Conservation (phyloP, 2,888 invertebrate genomes). For the Ferdinandea cuprea region DNA sequence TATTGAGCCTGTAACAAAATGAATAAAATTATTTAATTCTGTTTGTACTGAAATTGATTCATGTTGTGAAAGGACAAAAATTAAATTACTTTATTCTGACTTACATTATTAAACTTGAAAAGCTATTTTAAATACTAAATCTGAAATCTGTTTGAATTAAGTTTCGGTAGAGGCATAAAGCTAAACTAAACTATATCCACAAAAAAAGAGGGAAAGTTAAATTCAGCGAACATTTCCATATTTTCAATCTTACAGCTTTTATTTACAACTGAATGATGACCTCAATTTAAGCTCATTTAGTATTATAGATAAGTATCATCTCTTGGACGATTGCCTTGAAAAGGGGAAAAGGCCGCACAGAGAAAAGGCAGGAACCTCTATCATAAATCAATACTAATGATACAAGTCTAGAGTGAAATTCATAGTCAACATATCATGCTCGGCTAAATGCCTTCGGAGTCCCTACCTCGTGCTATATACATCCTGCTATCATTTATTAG, state of each 20-base stretch:
- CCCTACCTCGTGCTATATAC: constrained; percentile 23
- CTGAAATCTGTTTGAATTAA: too few species aligned
- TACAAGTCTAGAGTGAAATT: constrained; percentile 74
- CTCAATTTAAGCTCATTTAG: background rate
- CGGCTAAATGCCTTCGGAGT: constrained; percentile 54
- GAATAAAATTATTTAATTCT: too few species aligned
- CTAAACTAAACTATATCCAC: too few species aligned
- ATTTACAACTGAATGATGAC: background rate
- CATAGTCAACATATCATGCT: constrained; percentile 33
- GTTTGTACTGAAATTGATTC: too few species aligned
- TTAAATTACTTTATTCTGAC: too few species aligned
- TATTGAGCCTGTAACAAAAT: too few species aligned
- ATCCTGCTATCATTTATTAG: constrained; percentile 82
- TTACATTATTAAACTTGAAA: too few species aligned
- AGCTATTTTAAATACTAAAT: too few species aligned
- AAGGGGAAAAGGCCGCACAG: background rate
- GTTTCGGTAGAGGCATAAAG: too few species aligned
- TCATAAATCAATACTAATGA: constrained; percentile 83
- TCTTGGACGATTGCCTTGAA: background rate
- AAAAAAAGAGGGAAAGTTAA: background rate
- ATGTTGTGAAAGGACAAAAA: too few species aligned
- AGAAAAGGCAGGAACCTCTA: constrained; percentile 75
- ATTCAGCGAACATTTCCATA: background rate
- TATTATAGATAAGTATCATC: constrained; percentile 7
- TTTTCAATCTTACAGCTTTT: background rate